phyloP scores from a whole-genome alignment of 2,888 invertebrate species.

The Drosophila putrida region DNA sequence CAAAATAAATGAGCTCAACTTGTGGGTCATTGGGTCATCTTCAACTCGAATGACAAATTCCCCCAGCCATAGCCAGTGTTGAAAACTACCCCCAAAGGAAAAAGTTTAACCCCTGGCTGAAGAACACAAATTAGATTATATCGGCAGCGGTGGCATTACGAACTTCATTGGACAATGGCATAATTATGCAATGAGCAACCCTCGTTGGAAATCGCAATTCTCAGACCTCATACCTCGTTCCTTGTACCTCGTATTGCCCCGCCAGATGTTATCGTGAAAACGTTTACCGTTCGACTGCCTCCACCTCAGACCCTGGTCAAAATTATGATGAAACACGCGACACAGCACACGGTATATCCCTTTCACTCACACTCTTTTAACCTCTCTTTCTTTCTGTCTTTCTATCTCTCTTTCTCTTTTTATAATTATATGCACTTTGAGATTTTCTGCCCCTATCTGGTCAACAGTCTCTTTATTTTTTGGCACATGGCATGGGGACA shows the following conservation, averaged over 20 bases:
- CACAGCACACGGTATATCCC: conserved; percentile 37
- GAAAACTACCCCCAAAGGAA: conserved; percentile 43
- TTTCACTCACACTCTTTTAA: background rate
- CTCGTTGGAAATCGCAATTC: conserved; percentile 49
- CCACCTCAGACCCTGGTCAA: conserved; percentile 27
- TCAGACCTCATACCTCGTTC: background rate
- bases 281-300: conserved; percentile 71
- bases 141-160: conserved; percentile 56
- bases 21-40: conserved; percentile 70
- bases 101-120: conserved; percentile 20
- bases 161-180: conserved; percentile 77
- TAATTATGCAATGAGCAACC: conserved; percentile 78
- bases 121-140: conserved; percentile 73
- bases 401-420: background rate
- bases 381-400: background rate
- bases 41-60: conserved; percentile 10
- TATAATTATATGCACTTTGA: conserved; percentile 45
- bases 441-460: conserved; percentile 63
- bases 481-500: conserved; percentile 54
- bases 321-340: conserved; percentile 74
- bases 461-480: conserved; percentile 12
- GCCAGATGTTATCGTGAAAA: conserved; percentile 80
- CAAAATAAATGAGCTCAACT: conserved; percentile 25
- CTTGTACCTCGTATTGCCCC: background rate
- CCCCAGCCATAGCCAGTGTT: background rate